Evolutionary conservation across 2,888 invertebrate species (phyloP), one percentile per base, ranked within the genome.

Genomic region (Aphidoletes aphidimyza): DNA sequence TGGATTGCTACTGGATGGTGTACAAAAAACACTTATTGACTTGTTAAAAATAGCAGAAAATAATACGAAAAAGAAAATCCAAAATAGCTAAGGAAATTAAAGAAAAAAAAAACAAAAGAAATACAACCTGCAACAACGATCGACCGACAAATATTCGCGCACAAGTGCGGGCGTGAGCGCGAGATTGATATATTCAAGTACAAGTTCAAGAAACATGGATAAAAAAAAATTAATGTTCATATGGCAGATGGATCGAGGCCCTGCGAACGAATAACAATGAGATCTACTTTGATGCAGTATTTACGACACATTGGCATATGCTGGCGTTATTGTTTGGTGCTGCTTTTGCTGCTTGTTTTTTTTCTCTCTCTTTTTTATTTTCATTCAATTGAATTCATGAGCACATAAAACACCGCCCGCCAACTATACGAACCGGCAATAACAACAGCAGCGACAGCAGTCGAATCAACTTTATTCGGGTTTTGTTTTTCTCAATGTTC

Each of bases 171-270:
- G 34, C 69, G n/a, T n/a, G n/a, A n/a, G n/a, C n/a, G n/a, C 69
- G 14, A 69, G 69, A 81, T 81, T 81, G 9, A 81, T 81, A 54
- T 14, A 81, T 81, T 81, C 81, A 81, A 81, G 81, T 81, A 81
- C 81, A 81, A 81, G 81, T 81, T 81, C 81, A 81, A 81, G 36
- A n/a, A 36, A 81, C 69, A 81, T 22, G 39, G 81, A 81, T 19
- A 37, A 81, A 81, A 8, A n/a, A 81, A 34, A 22, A 54, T 26
- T n/a, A n/a, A n/a, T 26, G 17, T 30, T 69, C 69, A 69, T 30
- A 69, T 69, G 69, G 69, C 69, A 69, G 34, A 69, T 69, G 69
- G 30, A 69, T 30, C 30, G 30, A 9, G 69, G 34, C 69, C 69
- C 69, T 69, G 34, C 30, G 69, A 69, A 30, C 69, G 30, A 69